phyloP scores from a whole-genome alignment of 2,797 vertebrate species.

The Megaceryle alcyon region DNA sequence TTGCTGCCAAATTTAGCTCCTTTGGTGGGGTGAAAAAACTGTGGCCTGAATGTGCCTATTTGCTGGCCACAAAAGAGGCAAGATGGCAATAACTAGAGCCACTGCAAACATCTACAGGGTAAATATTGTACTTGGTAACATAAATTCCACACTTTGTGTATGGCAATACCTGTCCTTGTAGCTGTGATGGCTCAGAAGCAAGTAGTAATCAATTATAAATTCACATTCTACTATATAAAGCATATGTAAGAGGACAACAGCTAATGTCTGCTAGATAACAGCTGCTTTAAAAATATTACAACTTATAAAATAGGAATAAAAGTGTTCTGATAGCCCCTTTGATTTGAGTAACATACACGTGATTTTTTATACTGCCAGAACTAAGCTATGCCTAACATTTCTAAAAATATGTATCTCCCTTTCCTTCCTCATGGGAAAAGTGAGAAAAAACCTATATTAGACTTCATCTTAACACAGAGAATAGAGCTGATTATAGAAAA shows the following conservation, averaged over 20 bases:
- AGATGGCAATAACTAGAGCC: background rate
- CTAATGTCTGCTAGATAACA: background rate
- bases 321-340: background rate
- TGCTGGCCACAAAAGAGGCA: background rate
- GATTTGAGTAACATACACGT: background rate
- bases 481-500: background rate
- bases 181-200: background rate
- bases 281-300: background rate
- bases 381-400: background rate
- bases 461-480: constrained; percentile 2
- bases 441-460: background rate
- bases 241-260: background rate
- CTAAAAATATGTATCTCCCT: background rate
- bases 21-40: background rate
- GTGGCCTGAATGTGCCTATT: too few species aligned
- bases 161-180: background rate
- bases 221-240: background rate
- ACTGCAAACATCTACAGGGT: background rate
- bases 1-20: background rate
- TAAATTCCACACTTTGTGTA: background rate
- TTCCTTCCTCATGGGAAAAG: background rate
- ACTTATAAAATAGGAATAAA: background rate
- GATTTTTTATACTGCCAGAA: background rate
- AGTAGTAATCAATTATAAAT: background rate
- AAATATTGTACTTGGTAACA: background rate